Base-by-base conservation (phyloP, 1,140 invertebrate genomes). In the Bombus confusus region DNA sequence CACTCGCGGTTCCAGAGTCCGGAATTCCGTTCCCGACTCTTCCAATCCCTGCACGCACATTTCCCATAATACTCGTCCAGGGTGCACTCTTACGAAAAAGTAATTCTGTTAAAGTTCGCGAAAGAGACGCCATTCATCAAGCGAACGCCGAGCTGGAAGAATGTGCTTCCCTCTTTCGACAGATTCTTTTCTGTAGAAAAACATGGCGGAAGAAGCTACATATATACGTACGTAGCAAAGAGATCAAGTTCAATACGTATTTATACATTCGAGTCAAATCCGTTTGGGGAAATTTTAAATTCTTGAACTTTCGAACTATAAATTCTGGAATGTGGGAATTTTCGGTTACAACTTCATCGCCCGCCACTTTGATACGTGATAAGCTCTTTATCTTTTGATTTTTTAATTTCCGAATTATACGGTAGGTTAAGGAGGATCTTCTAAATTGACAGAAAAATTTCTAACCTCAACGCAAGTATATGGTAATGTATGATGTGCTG, bases 31-130 rank as follows among this genome's bases (percentile, higher is more conserved):
- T 31, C 22, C 1, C 2, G 28, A 22, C 39, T 3, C 15, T 43
- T 37, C 71, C 28, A 43, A 47, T 74, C 18, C 72, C 22, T 12
- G n/a, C 41, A 74, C 43, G 73, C 72, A 75, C 52, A 75, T 75
- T 75, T 52, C 43, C 43, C 31, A 52, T 74, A 47, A 74, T 34
- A 12, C 4, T 76, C 25, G 52, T 39, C 25, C 25, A 28, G 34
- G 25, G 59, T 13, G 57, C 9, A 1, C 43, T 52, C 31, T 47
- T 74, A 74, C 31, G 41, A 47, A 41, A 22, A 22, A 79, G 62
- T 66, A 79, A 79, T 79, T 79, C 41, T 25, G 62, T 66, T 43
- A 34, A 64, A 79, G 59, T 78, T 78, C 22, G n/a, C 13, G 25
- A 76, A 39, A 37, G 47, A 62, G 52, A 39, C 9, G 6, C 15